A percentile compares a stretch with the other conserved stretches of the same genome.
Conservation (phyloP, 2,888 invertebrate genomes). For the Brachynemurus nebulosus region DNA sequence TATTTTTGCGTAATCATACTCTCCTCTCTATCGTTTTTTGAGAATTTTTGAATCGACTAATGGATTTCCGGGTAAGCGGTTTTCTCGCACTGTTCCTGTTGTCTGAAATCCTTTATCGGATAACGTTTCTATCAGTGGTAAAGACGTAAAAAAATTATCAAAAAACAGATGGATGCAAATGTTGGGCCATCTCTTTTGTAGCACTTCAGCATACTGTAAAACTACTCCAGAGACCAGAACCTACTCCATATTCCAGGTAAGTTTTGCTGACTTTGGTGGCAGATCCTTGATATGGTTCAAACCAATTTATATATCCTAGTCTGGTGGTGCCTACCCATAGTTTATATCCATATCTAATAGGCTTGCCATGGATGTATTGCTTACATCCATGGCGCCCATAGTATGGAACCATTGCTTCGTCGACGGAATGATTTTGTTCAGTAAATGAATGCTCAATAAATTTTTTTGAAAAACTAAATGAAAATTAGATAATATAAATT, state of each 20-base stretch:
- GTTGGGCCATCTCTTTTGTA: neutral
- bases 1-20: neutral
- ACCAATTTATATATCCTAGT: conserved; percentile 3
- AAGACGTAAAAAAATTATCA: neutral
- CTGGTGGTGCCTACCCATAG: conserved; percentile 5
- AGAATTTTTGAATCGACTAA: neutral
- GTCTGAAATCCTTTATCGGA: neutral
- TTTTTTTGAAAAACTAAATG: conserved; percentile 21
- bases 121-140: conserved; percentile 1
- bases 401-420: conserved; percentile 27
- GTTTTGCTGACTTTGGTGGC: neutral
- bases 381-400: conserved; percentile 14
- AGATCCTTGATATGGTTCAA: conserved; percentile 6
- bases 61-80: neutral
- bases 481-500: conserved; percentile 21
- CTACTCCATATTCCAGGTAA: conserved; percentile 4
- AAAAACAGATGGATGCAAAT: neutral
- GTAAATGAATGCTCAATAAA: conserved; percentile 19
- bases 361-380: conserved; percentile 4
- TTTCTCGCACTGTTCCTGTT: neutral
- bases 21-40: neutral
- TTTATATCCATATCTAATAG: conserved; percentile 5
- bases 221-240: conserved; percentile 6
- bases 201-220: conserved; percentile 1
- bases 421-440: conserved; percentile 23